Percentiles rank a stretch among this genome's conserved stretches.
These are phyloP conservation scores for Istiophorus platypterus DNA, from an alignment of 2,113 vertebrate genomes.

Conservation along the genomic window DNA sequence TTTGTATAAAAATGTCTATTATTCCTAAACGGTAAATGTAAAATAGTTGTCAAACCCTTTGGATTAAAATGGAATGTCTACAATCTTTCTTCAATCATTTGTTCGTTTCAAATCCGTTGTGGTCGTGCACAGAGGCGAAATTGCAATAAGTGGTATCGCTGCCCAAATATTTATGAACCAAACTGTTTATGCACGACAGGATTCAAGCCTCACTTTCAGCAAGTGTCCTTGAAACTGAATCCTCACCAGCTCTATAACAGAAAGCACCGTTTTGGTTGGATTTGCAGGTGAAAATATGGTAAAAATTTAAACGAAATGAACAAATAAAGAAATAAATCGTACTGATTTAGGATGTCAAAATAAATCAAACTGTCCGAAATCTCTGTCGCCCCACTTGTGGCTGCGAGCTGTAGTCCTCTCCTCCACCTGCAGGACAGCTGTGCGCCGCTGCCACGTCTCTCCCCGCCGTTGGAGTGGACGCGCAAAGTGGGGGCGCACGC, in stretches of 20 bases:
- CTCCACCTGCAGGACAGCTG: conserved; percentile 79
- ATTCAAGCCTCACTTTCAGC: background rate
- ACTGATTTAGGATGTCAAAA: background rate
- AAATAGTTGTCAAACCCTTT: too few species aligned
- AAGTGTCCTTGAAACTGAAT: background rate
- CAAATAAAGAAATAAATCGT: background rate
- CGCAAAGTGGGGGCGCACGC: conserved; percentile 69
- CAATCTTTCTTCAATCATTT: too few species aligned
- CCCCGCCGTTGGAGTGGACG: conserved; percentile 49
- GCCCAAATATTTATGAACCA: too few species aligned
- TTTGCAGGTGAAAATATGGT: background rate
- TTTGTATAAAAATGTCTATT: too few species aligned
- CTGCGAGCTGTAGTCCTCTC: conserved; percentile 5
- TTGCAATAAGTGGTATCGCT: too few species aligned
- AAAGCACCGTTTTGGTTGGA: background rate
- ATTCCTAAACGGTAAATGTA: too few species aligned
- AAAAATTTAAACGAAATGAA: background rate
- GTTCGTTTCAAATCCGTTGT: too few species aligned
- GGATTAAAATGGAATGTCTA: too few species aligned
- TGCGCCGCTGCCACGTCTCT: conserved; percentile 79
- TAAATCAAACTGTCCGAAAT: background rate
- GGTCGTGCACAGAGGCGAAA: too few species aligned
- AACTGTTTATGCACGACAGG: background rate
- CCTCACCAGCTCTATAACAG: background rate
- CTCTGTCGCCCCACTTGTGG: conserved; percentile 37